A percentile compares a stretch with the other conserved stretches of the same genome.
phyloP scores from a whole-genome alignment of 2,888 invertebrate genomes.

The Cancer borealis region DNA sequence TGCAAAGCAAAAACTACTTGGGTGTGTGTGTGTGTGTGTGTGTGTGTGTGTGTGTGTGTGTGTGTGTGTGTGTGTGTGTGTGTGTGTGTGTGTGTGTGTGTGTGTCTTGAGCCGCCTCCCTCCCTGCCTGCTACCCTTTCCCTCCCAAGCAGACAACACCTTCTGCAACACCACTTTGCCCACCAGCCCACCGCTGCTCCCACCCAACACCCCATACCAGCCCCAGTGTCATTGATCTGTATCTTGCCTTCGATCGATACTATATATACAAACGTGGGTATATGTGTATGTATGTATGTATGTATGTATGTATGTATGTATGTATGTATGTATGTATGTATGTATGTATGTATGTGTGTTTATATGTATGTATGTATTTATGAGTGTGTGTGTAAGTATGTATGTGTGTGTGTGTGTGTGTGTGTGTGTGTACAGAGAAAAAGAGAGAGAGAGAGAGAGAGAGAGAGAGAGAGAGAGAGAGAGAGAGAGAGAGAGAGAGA shows the following conservation, averaged over 20 bases:
- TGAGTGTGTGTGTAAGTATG: too few relatives aligned
- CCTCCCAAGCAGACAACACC: constrained; percentile 20
- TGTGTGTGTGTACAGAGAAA: neutral
- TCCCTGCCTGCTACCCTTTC: neutral
- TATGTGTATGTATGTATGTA: too few relatives aligned
- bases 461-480: constrained; percentile 20
- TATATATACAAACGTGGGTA: neutral
- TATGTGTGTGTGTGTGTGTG: neutral
- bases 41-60: constrained; percentile 5
- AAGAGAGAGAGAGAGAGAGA: neutral
- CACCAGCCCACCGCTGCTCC: neutral
- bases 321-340: constrained; percentile 15
- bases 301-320: neutral
- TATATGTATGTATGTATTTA: neutral
- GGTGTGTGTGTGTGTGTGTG: neutral
- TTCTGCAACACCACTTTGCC: neutral
- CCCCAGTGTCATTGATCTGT: neutral
- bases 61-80: neutral
- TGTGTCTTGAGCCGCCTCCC: neutral
- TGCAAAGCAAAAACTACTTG: constrained; percentile 16
- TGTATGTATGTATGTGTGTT: constrained; percentile 13
- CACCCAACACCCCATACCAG: neutral
- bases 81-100: neutral
- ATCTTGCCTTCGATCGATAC: constrained; percentile 11
- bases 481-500: constrained; percentile 24